Evolutionary conservation across 2,888 invertebrate genomes (phyloP).

Genomic region (Saturnia pavonia): DNA sequence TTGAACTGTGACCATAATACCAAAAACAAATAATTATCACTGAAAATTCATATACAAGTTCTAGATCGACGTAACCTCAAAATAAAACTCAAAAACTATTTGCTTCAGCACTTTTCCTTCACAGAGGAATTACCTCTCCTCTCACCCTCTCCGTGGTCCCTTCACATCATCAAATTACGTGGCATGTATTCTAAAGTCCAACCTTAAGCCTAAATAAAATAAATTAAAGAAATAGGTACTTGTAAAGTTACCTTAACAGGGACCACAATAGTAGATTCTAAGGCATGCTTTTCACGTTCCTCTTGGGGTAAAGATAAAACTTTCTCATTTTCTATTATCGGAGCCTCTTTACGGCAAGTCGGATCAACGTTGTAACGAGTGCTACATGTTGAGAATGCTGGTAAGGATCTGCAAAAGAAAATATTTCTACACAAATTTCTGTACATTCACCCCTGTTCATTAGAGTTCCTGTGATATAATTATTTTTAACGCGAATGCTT

Average conservation of each 20-base stretch:
- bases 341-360: conserved; percentile 65
- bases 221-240: too few species aligned
- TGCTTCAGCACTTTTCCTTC: too few species aligned
- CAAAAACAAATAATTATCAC: too few species aligned
- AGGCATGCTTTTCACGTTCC: conserved; percentile 58
- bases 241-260: conserved; percentile 71
- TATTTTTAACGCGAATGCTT: not conserved
- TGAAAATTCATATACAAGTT: too few species aligned
- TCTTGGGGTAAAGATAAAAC: conserved; percentile 77
- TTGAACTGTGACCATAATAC: too few species aligned
- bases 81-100: too few species aligned
- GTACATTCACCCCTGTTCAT: not conserved
- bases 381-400: conserved; percentile 56
- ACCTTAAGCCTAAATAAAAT: too few species aligned
- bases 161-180: too few species aligned
- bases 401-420: conserved; percentile 53
- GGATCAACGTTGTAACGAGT: conserved; percentile 46
- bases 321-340: conserved; percentile 73
- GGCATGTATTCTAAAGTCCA: too few species aligned
- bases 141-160: too few species aligned
- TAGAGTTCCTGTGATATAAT: not conserved
- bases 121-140: too few species aligned
- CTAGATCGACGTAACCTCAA: too few species aligned
- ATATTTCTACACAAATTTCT: not conserved
- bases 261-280: conserved; percentile 81